Conservation (phyloP, 1,140 invertebrate species). For the Thaumatotibia leucotreta region DNA sequence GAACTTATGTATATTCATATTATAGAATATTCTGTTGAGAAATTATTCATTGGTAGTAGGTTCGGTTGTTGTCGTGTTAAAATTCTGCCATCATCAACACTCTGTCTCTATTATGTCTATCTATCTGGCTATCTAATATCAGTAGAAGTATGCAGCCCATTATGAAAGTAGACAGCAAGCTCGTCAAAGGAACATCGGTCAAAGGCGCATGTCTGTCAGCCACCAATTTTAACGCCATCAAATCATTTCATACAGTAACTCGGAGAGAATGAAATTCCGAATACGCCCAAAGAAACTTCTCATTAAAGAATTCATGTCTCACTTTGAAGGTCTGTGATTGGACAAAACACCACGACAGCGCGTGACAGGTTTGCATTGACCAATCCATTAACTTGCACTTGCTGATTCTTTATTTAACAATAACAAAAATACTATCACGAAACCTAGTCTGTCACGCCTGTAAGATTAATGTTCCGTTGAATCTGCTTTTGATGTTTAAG, state of each 20-base stretch:
- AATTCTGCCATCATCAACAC: too few relatives aligned
- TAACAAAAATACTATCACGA: neutral
- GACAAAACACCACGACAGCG: neutral
- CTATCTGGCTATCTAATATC: neutral
- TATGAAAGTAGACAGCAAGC: too few relatives aligned
- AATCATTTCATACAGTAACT: neutral
- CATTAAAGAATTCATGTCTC: neutral
- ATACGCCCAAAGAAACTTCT: neutral
- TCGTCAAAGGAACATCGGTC: neutral
- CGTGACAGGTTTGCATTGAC: constrained; percentile 6
- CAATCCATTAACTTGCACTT: neutral
- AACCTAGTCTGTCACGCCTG: neutral
- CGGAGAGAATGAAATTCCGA: neutral
- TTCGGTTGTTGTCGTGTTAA: too few relatives aligned
- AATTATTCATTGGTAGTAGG: too few relatives aligned
- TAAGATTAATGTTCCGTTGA: neutral
- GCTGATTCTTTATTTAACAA: neutral
- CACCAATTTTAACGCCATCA: neutral
- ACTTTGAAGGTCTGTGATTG: constrained; percentile 6
- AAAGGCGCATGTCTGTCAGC: neutral
- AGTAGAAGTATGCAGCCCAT: too few relatives aligned
- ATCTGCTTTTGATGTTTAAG: neutral
- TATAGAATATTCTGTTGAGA: too few relatives aligned
- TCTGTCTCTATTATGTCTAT: neutral
- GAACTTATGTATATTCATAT: too few relatives aligned